Percentiles rank a stretch among this genome's conserved stretches.
Conservation (phyloP, 2,888 invertebrate species). For the Agrotis ipsilon region DNA sequence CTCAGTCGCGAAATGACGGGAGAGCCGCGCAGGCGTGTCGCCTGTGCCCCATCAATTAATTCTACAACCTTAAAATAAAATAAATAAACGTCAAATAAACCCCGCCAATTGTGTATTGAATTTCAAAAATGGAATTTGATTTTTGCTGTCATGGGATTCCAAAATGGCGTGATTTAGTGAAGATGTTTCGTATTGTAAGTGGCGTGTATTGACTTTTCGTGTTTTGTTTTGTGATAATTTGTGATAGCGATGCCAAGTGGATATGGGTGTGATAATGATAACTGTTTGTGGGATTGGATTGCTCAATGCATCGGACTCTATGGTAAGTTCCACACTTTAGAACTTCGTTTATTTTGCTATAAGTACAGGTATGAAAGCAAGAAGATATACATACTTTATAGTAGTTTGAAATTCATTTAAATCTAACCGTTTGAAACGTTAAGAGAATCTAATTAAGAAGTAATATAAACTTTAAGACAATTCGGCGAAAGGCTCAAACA, state of each 20-base stretch:
- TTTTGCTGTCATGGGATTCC: constrained; percentile 57
- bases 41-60: constrained; percentile 65
- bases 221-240: constrained; percentile 85
- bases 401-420: constrained; percentile 22
- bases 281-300: constrained; percentile 87
- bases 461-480: constrained; percentile 14
- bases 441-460: neutral
- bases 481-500: constrained; percentile 7
- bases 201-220: constrained; percentile 84
- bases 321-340: constrained; percentile 74
- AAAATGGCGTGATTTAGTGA: constrained; percentile 67
- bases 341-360: constrained; percentile 8
- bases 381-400: neutral
- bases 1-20: constrained; percentile 83
- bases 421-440: neutral
- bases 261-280: constrained; percentile 87
- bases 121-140: constrained; percentile 71
- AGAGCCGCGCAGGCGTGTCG: constrained; percentile 82
- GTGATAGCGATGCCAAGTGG: constrained; percentile 86
- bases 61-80: constrained; percentile 64
- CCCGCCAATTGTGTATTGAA: constrained; percentile 64
- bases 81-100: constrained; percentile 72
- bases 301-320: constrained; percentile 80
- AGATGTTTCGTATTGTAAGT: constrained; percentile 71
- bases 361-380: constrained; percentile 6